Evolutionary conservation across 2,797 vertebrate species (phyloP).

Genomic region (Eptatretus atami): DNA sequence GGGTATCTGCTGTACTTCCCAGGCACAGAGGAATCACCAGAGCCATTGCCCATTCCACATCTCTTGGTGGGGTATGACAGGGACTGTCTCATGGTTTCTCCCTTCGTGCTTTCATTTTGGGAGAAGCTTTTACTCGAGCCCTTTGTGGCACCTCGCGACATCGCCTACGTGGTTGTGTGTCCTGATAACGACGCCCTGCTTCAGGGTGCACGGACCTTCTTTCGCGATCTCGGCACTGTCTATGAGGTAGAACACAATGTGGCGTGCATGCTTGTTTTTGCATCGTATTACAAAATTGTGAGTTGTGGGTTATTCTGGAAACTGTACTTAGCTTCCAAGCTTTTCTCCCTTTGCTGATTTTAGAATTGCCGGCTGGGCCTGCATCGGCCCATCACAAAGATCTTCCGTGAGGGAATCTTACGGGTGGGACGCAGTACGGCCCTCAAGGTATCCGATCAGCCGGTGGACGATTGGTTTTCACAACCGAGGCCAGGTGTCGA

Average conservation of each 20-base stretch:
- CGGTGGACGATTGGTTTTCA: conserved; percentile 44
- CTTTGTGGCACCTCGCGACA: conserved; percentile 59
- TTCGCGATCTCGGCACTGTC: conserved; percentile 78
- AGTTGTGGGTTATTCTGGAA: too few species aligned
- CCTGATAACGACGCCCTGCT: conserved; percentile 59
- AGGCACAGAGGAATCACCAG: conserved; percentile 91
- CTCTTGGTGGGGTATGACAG: conserved; percentile 77
- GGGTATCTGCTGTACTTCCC: conserved; percentile 9
- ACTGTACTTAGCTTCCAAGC: not conserved
- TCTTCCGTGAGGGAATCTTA: conserved; percentile 56
- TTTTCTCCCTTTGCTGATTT: conserved; percentile 7
- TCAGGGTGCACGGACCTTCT: conserved; percentile 52
- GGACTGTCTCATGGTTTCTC: conserved; percentile 73
- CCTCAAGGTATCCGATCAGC: conserved; percentile 36
- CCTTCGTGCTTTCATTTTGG: conserved; percentile 76
- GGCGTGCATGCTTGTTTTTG: not conserved
- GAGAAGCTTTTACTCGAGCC: conserved; percentile 77
- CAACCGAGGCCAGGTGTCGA: conserved; percentile 53
- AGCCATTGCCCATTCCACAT: conserved; percentile 61
- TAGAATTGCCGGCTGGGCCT: conserved; percentile 86
- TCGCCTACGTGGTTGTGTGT: conserved; percentile 73
- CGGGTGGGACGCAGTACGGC: conserved; percentile 37
- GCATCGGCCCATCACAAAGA: conserved; percentile 64
- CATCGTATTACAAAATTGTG: too few species aligned
- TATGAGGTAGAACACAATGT: conserved; percentile 36